A percentile compares a stretch with the other conserved stretches of the same genome.
Conservation (phyloP, 2,888 invertebrate species). For the Troglohyphantes excavatus region DNA sequence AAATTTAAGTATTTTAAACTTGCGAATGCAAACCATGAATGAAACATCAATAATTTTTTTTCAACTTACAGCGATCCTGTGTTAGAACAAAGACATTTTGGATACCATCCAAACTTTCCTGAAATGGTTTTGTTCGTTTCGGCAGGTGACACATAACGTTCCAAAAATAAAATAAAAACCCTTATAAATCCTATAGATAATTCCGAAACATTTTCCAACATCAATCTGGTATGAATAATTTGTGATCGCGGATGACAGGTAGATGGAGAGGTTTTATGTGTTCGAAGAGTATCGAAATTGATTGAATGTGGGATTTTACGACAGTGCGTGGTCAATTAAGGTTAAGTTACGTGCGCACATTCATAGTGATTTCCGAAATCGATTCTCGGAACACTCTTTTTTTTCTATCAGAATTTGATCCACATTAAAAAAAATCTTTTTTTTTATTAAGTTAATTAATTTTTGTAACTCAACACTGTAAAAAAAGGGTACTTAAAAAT, state of each 20-base stretch:
- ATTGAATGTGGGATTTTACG: slow-evolving; percentile 43
- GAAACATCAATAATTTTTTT: background rate
- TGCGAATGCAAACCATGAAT: background rate
- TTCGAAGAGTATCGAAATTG: background rate
- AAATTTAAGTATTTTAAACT: background rate
- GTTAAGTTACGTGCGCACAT: slow-evolving; percentile 15
- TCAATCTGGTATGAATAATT: slow-evolving; percentile 34
- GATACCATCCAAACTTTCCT: slow-evolving; percentile 8
- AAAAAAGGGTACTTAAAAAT: too few relatives aligned
- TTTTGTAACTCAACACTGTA: too few relatives aligned
- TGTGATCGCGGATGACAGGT: slow-evolving; percentile 21
- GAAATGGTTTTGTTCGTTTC: background rate
- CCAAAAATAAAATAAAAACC: slow-evolving; percentile 4
- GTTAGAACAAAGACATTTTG: slow-evolving; percentile 15
- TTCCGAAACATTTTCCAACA: slow-evolving; percentile 23
- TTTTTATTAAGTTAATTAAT: too few relatives aligned
- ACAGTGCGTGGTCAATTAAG: slow-evolving; percentile 29
- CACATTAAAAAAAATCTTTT: too few relatives aligned
- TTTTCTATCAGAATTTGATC: background rate
- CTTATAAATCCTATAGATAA: slow-evolving; percentile 35
- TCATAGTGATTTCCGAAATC: slow-evolving; percentile 18
- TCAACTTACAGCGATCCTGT: background rate
- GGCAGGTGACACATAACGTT: slow-evolving; percentile 13
- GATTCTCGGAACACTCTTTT: background rate
- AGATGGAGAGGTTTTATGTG: slow-evolving; percentile 3